A percentile compares a stretch with the other conserved stretches of the same genome.
phyloP scores from a whole-genome alignment of 2,888 invertebrate genomes.

The Perdita meconis region DNA sequence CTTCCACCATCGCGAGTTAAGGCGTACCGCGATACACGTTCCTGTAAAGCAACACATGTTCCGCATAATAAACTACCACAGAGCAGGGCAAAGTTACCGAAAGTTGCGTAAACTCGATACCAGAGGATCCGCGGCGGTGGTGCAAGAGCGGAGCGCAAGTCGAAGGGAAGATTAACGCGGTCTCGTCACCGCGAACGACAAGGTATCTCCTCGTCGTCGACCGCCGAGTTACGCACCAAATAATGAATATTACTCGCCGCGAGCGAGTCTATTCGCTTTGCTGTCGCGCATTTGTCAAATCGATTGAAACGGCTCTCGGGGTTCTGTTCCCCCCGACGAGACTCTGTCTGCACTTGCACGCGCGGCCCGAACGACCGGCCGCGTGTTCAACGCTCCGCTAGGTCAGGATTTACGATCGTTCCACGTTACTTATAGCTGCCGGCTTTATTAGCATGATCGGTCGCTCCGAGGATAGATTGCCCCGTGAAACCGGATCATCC shows the following conservation, averaged over 20 bases:
- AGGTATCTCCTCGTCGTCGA: constrained; percentile 16
- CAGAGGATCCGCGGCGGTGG: too few species aligned
- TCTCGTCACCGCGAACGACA: constrained; percentile 7
- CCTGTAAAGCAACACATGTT: too few species aligned
- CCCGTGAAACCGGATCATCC: constrained; percentile 66
- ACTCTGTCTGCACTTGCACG: constrained; percentile 37
- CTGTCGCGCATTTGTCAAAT: constrained; percentile 45
- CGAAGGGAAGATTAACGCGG: constrained; percentile 2
- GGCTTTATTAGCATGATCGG: constrained; percentile 70
- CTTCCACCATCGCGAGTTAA: constrained; percentile 14
- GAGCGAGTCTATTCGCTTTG: not conserved
- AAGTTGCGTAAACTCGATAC: too few species aligned
- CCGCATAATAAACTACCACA: too few species aligned
- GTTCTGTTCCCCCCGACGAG: too few species aligned
- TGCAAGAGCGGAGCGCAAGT: too few species aligned
- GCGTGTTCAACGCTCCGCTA: constrained; percentile 44
- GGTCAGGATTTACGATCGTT: constrained; percentile 69
- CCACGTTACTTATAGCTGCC: constrained; percentile 65
- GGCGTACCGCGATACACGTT: too few species aligned
- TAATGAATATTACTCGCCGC: constrained; percentile 13
- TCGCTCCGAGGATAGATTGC: constrained; percentile 64
- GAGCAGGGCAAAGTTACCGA: too few species aligned
- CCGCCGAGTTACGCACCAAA: constrained; percentile 24
- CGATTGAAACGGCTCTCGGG: constrained; percentile 27
- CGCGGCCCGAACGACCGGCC: not conserved